phyloP scores from a whole-genome alignment of 2,797 vertebrate genomes.

The Hirundo rustica region DNA sequence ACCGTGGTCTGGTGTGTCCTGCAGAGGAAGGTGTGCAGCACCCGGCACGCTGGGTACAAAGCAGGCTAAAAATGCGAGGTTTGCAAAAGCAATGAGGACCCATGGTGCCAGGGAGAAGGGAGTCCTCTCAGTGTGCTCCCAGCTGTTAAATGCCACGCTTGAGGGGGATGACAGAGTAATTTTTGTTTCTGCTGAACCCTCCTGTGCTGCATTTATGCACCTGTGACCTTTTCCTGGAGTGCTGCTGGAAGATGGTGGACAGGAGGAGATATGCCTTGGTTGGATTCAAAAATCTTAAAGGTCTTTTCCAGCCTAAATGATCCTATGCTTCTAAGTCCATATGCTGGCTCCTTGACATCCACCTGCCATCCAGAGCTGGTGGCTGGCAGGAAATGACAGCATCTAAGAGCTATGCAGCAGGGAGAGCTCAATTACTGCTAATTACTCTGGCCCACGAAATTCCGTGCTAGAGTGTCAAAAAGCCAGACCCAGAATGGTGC shows the following conservation, averaged over 20 bases:
- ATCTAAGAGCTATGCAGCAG: not conserved
- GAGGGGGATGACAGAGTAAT: not conserved
- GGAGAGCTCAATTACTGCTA: conserved; percentile 14
- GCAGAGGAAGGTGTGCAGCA: not conserved
- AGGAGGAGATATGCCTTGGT: not conserved
- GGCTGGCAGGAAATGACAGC: conserved; percentile 45
- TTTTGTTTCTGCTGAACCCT: not conserved
- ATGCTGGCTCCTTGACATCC: not conserved
- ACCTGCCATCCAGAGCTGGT: not conserved
- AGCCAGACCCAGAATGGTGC: not conserved
- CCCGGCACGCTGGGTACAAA: not conserved
- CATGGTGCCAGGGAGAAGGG: not conserved
- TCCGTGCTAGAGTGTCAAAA: not conserved
- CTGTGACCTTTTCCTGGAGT: not conserved
- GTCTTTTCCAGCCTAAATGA: not conserved
- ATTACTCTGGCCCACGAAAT: not conserved
- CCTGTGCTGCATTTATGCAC: rapidly evolving
- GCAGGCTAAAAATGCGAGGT: not conserved
- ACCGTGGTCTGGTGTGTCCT: not conserved
- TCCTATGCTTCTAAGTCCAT: not conserved
- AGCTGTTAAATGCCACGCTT: not conserved
- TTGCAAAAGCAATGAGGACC: not conserved
- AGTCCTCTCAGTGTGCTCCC: not conserved
- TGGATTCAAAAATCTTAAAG: not conserved
- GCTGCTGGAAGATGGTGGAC: not conserved